phyloP scores from a whole-genome alignment of 2,113 vertebrate species.

The Lagopus leucura region DNA sequence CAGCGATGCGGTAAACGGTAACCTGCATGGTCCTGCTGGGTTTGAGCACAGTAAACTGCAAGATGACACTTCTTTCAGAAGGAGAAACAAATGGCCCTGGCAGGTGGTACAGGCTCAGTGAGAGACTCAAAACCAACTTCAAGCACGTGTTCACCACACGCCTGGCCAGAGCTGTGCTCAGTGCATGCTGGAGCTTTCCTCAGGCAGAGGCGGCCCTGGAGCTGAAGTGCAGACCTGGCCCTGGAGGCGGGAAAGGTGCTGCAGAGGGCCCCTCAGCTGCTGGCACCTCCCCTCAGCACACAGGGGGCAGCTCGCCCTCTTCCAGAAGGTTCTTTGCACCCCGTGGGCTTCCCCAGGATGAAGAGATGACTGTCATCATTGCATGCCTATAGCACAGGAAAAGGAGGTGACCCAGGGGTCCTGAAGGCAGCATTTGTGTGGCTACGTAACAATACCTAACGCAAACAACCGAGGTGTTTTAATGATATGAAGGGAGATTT shows the following conservation, averaged over 20 bases:
- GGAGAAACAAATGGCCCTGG: neutral
- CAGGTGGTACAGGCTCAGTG: neutral
- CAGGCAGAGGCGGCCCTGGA: rapidly evolving
- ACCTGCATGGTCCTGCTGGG: rapidly evolving
- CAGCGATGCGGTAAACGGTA: rapidly evolving
- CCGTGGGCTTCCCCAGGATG: rapidly evolving
- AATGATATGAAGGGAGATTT: neutral
- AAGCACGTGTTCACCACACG: neutral
- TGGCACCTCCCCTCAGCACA: rapidly evolving
- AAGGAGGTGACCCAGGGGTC: rapidly evolving
- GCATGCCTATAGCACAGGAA: rapidly evolving
- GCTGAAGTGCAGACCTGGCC: neutral
- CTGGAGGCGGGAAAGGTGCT: rapidly evolving
- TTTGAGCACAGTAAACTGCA: neutral
- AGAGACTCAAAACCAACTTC: rapidly evolving
- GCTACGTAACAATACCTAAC: neutral
- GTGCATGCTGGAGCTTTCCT: rapidly evolving
- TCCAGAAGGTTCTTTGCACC: neutral
- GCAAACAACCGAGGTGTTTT: neutral
- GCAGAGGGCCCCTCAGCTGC: rapidly evolving
- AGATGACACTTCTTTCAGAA: neutral
- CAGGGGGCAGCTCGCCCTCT: rapidly evolving
- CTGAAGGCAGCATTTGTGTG: neutral
- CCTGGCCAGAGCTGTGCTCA: rapidly evolving
- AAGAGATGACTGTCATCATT: neutral